Conservation (phyloP, 1,140 invertebrate species). For the Helicoverpa zea region DNA sequence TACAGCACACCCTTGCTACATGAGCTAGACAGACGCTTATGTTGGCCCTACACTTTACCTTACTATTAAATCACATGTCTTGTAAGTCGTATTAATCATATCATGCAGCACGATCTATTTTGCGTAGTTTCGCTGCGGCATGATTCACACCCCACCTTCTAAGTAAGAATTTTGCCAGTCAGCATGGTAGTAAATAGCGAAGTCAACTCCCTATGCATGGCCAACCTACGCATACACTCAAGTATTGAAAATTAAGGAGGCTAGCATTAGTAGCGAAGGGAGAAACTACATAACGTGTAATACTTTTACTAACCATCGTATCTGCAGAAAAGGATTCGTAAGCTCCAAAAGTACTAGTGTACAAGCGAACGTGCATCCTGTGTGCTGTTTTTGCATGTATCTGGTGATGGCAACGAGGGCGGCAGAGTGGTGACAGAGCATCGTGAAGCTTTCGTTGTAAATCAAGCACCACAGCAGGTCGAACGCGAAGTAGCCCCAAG, state of each 20-base stretch:
- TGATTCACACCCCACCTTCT: no score
- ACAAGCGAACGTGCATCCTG: conserved; percentile 86
- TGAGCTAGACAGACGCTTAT: not conserved
- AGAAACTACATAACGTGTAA: not conserved
- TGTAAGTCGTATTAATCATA: no score
- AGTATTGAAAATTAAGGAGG: no score
- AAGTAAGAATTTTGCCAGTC: no score
- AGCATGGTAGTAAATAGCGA: no score
- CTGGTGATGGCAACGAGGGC: conserved; percentile 82
- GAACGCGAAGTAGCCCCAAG: conserved; percentile 88
- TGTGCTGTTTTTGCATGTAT: conserved; percentile 82
- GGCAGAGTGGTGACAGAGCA: conserved; percentile 87
- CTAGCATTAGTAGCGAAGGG: no score
- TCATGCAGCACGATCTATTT: no score
- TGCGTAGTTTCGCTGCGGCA: no score
- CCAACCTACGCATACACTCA: no score
- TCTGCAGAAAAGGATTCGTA: conserved; percentile 88
- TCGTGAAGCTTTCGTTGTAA: conserved; percentile 84
- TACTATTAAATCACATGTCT: no score
- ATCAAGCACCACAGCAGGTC: conserved; percentile 87
- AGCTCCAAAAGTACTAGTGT: conserved; percentile 86
- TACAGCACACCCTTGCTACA: not conserved
- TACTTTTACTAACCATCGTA: conserved; percentile 79
- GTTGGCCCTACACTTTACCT: no score
- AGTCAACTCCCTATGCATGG: no score